Evolutionary conservation across 2,888 invertebrate genomes (phyloP), one percentile per base, ranked within the genome.

Genomic region (Empis stercorea): DNA sequence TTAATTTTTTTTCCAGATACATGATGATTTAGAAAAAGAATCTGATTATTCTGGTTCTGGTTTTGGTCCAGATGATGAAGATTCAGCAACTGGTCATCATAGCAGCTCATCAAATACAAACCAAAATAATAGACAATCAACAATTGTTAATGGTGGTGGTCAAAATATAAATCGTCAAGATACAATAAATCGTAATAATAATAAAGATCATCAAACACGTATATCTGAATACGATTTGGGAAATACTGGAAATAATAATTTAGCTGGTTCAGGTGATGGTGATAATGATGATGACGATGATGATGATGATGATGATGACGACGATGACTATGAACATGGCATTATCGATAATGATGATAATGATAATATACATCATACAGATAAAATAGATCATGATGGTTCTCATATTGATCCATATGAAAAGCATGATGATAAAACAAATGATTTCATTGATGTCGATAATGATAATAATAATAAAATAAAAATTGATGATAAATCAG

Each of bases 1-100:
- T n/a, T n/a, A n/a, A n/a, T 14, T 16, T 20, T 52, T n/a, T 2
- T 61, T 62, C 27, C 56, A 70, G 69, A 61, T 68, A 51, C 68
- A 67, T 55, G 70, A 70, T 58, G 69, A 69, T 66, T 56, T 70
- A 76, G 63, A 77, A 48, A 69, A 80, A 68, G 86, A 87, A 71
- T 71, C 79, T 56, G 87, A 87, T 73, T 83, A 85, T 63, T 87
- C 87, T 63, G 88, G 88, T 60, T 87, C 87, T 66, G 88, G 88
- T 55, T 81, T 79, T 73, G 87, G 87, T 55, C 82, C 84, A 53
- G 84, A 84, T 74, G 87, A 87, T 76, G 87, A 87, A 64, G 86
- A 81, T 60, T 67, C 68, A 52, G 58, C 62, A 49, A 64, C 64
- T 51, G 61, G 61, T 50, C 60, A 59, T 55, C 63, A 60, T 53